Base-by-base conservation (phyloP, 2,113 vertebrate species). In the Lipophrys pholis region DNA sequence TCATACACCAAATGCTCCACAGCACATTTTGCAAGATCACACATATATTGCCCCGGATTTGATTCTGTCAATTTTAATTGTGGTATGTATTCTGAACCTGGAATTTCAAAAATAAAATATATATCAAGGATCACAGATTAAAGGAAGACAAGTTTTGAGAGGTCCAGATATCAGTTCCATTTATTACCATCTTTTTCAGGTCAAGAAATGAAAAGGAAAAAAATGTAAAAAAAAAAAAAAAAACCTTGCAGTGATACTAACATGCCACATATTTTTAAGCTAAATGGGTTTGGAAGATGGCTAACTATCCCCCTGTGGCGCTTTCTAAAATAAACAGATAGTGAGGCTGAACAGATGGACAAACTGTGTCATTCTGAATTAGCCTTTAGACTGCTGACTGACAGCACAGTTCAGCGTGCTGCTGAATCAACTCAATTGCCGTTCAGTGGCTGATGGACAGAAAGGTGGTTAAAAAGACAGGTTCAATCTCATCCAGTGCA, bases 311-410 rank as follows among this genome's bases (percentile, higher is more conserved):
- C 49, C 68, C 52, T 38, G 51, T 56, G 70, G 65, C 59, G 46
- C 42, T 73, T 72, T 60, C 48, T 49, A 81, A 81, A 76, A 69
- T 65, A 73, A 83, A 83, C 74, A 69, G 39, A 77, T 46, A 59
- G 48, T 35, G 73, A 81, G 77, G 35, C 78, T 51, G 51, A 39
- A 54, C 53, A 73, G 80, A 80, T 61, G 76, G 67, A 80, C 67
- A 68, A 54, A 58, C 38, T 6, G 41, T 73, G 78, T 89, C 81
- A 52, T 38, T 68, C 53, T 63, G 69, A 85, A 91, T 92, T 80
- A 89, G 67, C 69, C 53, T 70, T 76, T 43, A 30, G 62, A 86
- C 76, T 48, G 12, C 61, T 70, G 83, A 89, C 49, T 87, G 88
- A 87, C 87, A 89, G 75, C 58, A 56, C 56, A 66, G 64, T 61